phyloP scores from a whole-genome alignment of 2,888 invertebrate species.

The Rotaria magnacalcarata region DNA sequence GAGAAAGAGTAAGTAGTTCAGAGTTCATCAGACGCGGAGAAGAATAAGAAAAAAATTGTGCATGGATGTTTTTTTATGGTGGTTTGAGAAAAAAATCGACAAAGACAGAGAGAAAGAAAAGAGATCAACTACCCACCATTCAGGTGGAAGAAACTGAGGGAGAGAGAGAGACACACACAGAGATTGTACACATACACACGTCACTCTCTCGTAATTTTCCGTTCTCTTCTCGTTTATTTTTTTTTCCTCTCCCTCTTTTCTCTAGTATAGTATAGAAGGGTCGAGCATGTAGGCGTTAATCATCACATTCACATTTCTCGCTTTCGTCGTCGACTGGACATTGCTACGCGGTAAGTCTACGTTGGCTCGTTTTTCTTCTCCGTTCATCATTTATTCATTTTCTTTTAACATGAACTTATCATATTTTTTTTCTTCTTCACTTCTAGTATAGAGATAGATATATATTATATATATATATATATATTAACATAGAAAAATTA shows the following conservation, averaged over 20 bases:
- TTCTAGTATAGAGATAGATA: not conserved
- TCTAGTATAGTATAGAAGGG: constrained; percentile 7
- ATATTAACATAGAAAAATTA: not conserved
- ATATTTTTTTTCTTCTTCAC: not conserved
- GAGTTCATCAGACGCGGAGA: not conserved
- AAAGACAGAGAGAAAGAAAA: not conserved
- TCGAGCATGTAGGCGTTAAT: constrained; percentile 16
- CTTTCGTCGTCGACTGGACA: constrained; percentile 10
- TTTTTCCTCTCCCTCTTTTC: not conserved
- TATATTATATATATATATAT: not conserved
- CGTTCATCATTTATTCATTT: not conserved
- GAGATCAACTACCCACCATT: not conserved
- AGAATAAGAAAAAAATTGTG: not conserved
- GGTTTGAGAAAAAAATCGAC: constrained; percentile 15
- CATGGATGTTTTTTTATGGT: not conserved
- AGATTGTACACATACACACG: constrained; percentile 15
- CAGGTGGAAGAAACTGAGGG: not conserved
- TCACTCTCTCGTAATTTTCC: not conserved
- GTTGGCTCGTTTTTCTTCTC: not conserved
- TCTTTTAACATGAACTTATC: not conserved
- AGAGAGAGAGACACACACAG: not conserved
- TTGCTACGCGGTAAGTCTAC: not conserved
- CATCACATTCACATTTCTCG: constrained; percentile 15
- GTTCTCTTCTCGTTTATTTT: not conserved
- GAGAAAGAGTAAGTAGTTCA: constrained; percentile 7